Conservation (phyloP, 1,140 invertebrate species). For the Adoxophyes honmai region DNA sequence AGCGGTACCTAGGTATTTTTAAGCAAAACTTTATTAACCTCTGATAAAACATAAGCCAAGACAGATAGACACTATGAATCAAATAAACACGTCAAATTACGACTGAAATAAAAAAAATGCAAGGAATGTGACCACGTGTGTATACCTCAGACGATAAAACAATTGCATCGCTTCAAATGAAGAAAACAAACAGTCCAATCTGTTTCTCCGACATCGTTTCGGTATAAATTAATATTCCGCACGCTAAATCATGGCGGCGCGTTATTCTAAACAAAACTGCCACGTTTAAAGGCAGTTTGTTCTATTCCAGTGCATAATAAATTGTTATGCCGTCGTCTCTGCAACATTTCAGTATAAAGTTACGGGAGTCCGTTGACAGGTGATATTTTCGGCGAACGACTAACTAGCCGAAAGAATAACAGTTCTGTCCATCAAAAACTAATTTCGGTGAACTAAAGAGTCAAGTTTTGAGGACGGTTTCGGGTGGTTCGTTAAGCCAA, state of each 20-base stretch:
- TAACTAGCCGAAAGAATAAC: slow-evolving; percentile 60
- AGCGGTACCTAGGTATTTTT: too few relatives aligned
- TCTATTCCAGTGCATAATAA: slow-evolving; percentile 46
- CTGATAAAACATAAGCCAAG: too few relatives aligned
- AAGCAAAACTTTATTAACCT: too few relatives aligned
- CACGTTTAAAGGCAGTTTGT: slow-evolving; percentile 16
- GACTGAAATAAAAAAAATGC: too few relatives aligned
- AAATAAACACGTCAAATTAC: too few relatives aligned
- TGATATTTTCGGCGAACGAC: slow-evolving; percentile 46
- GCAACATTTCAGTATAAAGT: slow-evolving; percentile 63
- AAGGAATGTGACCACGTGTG: too few relatives aligned
- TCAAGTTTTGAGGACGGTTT: slow-evolving; percentile 33
- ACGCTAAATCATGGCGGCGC: slow-evolving; percentile 46
- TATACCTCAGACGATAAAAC: neutral
- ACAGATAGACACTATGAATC: too few relatives aligned
- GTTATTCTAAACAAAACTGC: slow-evolving; percentile 45
- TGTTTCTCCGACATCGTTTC: slow-evolving; percentile 31
- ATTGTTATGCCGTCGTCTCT: slow-evolving; percentile 34
- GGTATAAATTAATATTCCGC: slow-evolving; percentile 52
- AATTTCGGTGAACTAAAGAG: slow-evolving; percentile 41
- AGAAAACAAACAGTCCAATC: slow-evolving; percentile 27
- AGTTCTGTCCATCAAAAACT: slow-evolving; percentile 58
- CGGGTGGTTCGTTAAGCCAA: slow-evolving; percentile 11
- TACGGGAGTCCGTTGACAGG: slow-evolving; percentile 49
- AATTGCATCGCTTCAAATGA: slow-evolving; percentile 26